Conservation (phyloP, 2,797 vertebrate species). For the Channallabes apus region DNA sequence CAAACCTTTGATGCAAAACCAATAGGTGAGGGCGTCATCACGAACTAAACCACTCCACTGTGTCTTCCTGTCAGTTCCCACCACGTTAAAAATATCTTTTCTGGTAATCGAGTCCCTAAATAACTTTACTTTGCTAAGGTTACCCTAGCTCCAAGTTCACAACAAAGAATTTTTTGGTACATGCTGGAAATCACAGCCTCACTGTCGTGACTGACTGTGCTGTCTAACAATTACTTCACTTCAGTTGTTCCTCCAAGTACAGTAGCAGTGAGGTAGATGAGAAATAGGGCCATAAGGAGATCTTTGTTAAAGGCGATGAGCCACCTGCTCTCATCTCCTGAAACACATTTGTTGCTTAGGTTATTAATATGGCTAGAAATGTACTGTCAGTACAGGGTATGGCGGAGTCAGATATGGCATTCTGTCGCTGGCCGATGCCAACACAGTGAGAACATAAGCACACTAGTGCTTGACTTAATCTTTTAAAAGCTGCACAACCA, state of each 20-base stretch:
- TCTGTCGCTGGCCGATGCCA: neutral
- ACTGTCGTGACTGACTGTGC: neutral
- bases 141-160: neutral
- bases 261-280: neutral
- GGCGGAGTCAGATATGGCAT: neutral
- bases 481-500: neutral
- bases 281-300: neutral
- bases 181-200: neutral
- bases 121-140: neutral
- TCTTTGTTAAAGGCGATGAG: neutral
- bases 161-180: neutral
- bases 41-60: neutral
- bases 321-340: neutral
- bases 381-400: neutral
- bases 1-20: too few species aligned
- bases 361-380: neutral
- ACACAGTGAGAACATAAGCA: neutral
- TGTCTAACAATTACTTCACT: neutral
- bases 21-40: neutral
- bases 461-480: neutral
- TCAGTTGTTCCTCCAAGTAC: neutral
- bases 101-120: neutral
- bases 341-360: neutral
- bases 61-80: too few species aligned
- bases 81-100: neutral